Base-by-base conservation (phyloP, 2,888 invertebrate species). In the Cephus sareptanus region DNA sequence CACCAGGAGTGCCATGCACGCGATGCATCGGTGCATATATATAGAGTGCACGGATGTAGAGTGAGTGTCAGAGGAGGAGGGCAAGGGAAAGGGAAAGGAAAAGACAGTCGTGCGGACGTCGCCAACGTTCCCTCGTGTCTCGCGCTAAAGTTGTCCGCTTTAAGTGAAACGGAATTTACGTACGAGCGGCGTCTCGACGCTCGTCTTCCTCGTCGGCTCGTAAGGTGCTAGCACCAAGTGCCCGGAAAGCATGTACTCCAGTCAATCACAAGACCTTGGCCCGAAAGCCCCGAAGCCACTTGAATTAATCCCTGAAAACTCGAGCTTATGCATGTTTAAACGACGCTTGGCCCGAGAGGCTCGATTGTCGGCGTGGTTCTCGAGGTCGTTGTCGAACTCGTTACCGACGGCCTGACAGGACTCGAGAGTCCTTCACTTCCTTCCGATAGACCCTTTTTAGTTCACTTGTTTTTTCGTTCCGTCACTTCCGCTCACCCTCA, bases 251-350 rank as follows among this genome's bases (percentile, higher is more conserved):
- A 56, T 56, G 23, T 56, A 71, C 73, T 34, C n/a, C 30, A n/a
- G 35, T 31, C 73, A 73, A 37, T 35, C 71, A 35, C 33, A 31
- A 40, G 56, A 33, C 78, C 78, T 78, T 78, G 78, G 75, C 78
- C 71, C 69, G 30, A 40, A 75, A 71, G 30, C 75, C 34, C 33
- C 23, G 15, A 75, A 75, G 75, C 35, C 56, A 69, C 70, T 69
- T 73, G 69, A 78, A 75, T 75, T 40, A 70, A 73, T 78, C 35
- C 35, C 74, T 30, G 37, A 34, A n/a, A 35, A 34, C 74, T 31
- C 4, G 56, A 23, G 34, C 74, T 74, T 35, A 34, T 74, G 74
- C 12, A 74, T 74, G 13, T 74, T 74, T 74, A 33, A 74, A 30
- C 74, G 71, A 71, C 31, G 71, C 23, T 56, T 56, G 56, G 56